phyloP scores from a whole-genome alignment of 37 sponge, comb jelly and placozoan species.

The Amphimedon queenslandica region DNA sequence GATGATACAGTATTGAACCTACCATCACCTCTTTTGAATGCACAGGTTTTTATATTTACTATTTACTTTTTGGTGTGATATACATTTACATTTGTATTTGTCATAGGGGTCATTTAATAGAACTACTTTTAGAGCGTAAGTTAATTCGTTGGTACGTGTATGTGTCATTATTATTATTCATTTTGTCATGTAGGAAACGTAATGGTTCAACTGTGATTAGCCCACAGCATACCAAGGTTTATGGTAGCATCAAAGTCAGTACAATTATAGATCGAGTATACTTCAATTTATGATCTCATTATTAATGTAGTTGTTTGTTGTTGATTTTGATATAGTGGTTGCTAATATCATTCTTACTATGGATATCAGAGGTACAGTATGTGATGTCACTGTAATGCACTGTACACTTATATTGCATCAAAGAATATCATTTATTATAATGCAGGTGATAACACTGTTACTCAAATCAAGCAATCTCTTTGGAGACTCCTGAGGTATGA shows the following conservation, averaged over 20 bases:
- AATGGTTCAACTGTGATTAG: slow-evolving; percentile 10
- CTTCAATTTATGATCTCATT: background rate
- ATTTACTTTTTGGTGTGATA: no score
- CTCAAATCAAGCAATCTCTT: slow-evolving; percentile 67
- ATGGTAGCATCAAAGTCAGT: slow-evolving; percentile 33
- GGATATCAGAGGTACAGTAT: slow-evolving; percentile 46
- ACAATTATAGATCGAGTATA: background rate
- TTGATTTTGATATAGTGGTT: slow-evolving; percentile 35
- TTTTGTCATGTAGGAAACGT: background rate
- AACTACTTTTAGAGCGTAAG: background rate
- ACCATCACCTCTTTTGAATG: no score
- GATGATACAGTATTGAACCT: no score
- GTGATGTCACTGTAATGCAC: background rate
- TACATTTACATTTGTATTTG: background rate
- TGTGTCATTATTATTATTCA: background rate
- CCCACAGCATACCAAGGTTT: slow-evolving; percentile 14
- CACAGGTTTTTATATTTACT: no score
- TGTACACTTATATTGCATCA: no score
- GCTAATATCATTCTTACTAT: slow-evolving; percentile 22
- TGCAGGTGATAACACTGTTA: slow-evolving; percentile 57
- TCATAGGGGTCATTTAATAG: background rate
- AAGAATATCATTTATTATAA: background rate
- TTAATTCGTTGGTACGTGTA: background rate
- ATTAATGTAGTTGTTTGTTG: slow-evolving; percentile 25
- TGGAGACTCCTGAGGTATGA: slow-evolving; percentile 47